Evolutionary conservation across 2,888 invertebrate genomes (phyloP).

Genomic region (Coleophora flavipennella): DNA sequence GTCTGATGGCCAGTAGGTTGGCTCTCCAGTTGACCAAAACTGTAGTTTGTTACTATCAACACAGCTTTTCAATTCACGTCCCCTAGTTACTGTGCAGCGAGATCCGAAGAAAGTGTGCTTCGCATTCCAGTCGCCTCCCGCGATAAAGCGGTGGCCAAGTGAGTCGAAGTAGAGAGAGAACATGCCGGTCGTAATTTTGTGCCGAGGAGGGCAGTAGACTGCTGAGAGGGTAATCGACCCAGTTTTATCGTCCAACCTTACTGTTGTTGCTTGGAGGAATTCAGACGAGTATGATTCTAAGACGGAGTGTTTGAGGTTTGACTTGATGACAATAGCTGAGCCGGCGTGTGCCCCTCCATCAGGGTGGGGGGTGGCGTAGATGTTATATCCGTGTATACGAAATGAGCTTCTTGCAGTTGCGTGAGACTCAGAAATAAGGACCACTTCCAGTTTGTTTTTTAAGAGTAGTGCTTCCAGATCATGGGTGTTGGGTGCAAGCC

Average conservation of each 20-base stretch:
- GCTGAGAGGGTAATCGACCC: constrained; percentile 7
- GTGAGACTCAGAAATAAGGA: constrained; percentile 18
- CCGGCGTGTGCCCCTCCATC: constrained; percentile 19
- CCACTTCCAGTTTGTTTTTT: constrained; percentile 13
- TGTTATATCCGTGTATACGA: constrained; percentile 10
- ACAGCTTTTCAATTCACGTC: constrained; percentile 5
- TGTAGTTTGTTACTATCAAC: neutral
- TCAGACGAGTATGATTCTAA: constrained; percentile 3
- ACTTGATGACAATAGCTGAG: constrained; percentile 13
- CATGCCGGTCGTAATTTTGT: neutral
- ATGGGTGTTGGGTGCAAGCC: constrained; percentile 12
- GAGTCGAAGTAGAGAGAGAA: neutral
- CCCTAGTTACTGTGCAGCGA: constrained; percentile 8
- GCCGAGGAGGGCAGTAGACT: constrained; percentile 13
- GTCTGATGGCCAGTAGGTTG: constrained; percentile 18
- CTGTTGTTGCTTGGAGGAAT: constrained; percentile 11
- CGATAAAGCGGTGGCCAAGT: constrained; percentile 9
- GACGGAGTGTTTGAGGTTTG: constrained; percentile 13
- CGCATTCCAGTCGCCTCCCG: constrained; percentile 15
- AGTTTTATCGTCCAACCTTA: constrained; percentile 5
- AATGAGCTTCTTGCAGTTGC: constrained; percentile 12
- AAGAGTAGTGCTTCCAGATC: constrained; percentile 11
- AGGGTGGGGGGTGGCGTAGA: constrained; percentile 19
- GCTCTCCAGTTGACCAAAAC: constrained; percentile 10
- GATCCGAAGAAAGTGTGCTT: constrained; percentile 14